Base-by-base conservation (phyloP, 2,797 vertebrate species). In the Valencia hispanica region DNA sequence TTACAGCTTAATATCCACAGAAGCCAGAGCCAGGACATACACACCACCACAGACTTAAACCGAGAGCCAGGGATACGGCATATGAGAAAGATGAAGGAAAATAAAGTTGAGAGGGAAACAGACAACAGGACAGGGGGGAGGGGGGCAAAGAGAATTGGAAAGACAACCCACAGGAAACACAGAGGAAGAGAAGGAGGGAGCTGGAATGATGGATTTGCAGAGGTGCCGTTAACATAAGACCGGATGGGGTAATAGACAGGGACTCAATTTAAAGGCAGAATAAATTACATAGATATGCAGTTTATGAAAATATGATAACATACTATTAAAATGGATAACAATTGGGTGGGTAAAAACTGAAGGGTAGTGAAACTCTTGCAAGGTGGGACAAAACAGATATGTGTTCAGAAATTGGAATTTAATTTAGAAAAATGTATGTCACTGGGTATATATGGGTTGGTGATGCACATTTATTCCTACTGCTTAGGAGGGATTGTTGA, bases 1-100 rank as follows among this genome's bases (percentile, higher is more conserved):
- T 88, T 88, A 91, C 86, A 90, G 89, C 89, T 91, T 92, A 90
- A 90, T 91, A 92, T 89, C 87, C 90, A 88, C 73, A 90, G 86
- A 89, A 86, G 84, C 80, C 78, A 72, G 77, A 84, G 87, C 79
- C 84, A 82, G 87, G 79, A 86, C 87, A 89, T 79, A 76, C 79
- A 90, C 84, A 87, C 90, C 81, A 80, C 45, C 55, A 30, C 77
- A 79, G 83, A 90, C 78, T 85, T 77, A 79, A 32, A 41, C 57
- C 77, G 70, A 45, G 77, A 87, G 74, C 75, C 70, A 84, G 77
- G 63, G 53, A 47, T 61, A 72, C 61, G 57, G 75, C 69, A 50
- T 10, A 48, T 45, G 65, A 41, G 72, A 75, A 36, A 72, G 79
- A 81, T n/a, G 45, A 76, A 73, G 79, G 69, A 68, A 72, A 72